Percentiles rank a stretch among this genome's conserved stretches.
Conservation (phyloP, 2,113 vertebrate genomes). For the Rattus norvegicus region DNA sequence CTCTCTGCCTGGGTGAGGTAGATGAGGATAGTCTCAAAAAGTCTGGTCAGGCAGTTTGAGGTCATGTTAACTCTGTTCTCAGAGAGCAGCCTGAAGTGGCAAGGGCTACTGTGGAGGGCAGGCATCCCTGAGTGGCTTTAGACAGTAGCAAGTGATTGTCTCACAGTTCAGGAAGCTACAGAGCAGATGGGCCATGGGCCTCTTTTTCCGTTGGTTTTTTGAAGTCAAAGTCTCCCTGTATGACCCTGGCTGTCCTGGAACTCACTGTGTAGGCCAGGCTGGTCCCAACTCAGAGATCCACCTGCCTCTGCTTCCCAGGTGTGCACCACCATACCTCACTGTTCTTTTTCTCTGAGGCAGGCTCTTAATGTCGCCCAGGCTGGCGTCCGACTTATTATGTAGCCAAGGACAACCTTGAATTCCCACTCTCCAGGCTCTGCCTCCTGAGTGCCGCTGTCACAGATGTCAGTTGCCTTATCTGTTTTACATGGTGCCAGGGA, state of each 20-base stretch:
- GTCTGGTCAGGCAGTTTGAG: no score
- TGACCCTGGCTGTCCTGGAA: background rate
- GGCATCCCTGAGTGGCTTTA: no score
- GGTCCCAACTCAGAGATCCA: no score
- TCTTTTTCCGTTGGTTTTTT: background rate
- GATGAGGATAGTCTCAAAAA: conserved; percentile 28
- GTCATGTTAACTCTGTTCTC: background rate
- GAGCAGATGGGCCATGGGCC: background rate
- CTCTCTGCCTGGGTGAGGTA: conserved; percentile 50
- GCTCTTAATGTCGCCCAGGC: no score
- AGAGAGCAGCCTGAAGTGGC: background rate
- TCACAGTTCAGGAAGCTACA: background rate
- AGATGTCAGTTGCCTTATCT: background rate
- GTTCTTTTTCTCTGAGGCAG: background rate
- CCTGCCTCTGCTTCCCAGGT: no score
- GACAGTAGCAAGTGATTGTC: no score
- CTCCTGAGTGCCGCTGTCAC: no score
- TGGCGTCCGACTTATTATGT: no score
- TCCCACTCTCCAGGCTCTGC: no score
- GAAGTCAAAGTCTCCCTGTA: background rate
- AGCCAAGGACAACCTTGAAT: no score
- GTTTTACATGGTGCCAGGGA: background rate
- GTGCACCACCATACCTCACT: no score
- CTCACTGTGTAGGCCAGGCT: no score
- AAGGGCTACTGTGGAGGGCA: background rate